Evolutionary conservation across 2,797 vertebrate species (phyloP).

Genomic region (Petrocephalus sullivani): DNA sequence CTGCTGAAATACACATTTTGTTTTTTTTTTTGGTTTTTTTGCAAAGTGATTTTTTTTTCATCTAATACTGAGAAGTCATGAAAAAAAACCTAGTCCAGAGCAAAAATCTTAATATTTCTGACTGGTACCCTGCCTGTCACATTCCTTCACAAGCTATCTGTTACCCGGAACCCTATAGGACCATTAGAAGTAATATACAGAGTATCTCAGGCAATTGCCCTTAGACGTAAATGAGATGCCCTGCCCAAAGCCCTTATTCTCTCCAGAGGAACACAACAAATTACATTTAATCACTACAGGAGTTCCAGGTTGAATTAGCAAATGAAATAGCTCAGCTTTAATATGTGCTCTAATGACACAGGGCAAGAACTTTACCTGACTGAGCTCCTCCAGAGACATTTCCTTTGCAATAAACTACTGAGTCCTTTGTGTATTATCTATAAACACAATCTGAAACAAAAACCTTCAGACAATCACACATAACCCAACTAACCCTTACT

Average conservation of each 20-base stretch:
- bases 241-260: not conserved
- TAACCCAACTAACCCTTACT: slow-evolving; percentile 1
- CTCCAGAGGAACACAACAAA: not conserved
- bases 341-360: not conserved
- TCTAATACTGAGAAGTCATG: not conserved
- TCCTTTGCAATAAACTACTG: not conserved
- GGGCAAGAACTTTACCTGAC: not conserved
- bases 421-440: not conserved
- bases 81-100: not conserved
- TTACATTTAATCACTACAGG: not conserved
- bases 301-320: not conserved
- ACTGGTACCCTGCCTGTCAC: not conserved
- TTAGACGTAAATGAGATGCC: not conserved
- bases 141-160: not conserved
- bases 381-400: not conserved
- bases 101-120: not conserved
- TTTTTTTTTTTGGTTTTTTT: not conserved
- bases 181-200: not conserved
- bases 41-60: not conserved
- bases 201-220: not conserved
- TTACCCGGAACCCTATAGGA: not conserved
- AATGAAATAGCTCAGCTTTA: slow-evolving; percentile 7
- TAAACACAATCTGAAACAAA: not conserved
- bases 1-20: not conserved
- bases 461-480: slow-evolving; percentile 7